Conservation (phyloP, 2,888 invertebrate genomes). For the Chymomyza caudatula region DNA sequence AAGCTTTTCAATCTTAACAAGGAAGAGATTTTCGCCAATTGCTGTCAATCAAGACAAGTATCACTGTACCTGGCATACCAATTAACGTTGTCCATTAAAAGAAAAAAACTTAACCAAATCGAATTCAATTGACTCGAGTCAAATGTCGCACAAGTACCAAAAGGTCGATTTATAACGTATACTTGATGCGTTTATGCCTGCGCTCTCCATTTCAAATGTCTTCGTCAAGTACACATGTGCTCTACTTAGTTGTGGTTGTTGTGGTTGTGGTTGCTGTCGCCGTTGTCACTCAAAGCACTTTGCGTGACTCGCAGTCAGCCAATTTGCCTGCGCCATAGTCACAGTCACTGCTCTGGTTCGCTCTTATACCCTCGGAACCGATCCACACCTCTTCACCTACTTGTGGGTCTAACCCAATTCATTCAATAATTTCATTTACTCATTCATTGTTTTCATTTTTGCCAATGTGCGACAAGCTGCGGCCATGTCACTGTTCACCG, state of each 20-base stretch:
- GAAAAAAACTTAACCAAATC: constrained; percentile 57
- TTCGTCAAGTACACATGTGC: constrained; percentile 36
- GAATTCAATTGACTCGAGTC: constrained; percentile 66
- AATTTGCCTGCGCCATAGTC: background rate
- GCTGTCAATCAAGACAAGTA: background rate
- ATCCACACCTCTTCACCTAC: background rate
- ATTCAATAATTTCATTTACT: constrained; percentile 64
- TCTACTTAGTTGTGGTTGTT: constrained; percentile 22
- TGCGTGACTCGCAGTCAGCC: constrained; percentile 44
- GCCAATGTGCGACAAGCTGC: background rate
- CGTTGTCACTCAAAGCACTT: constrained; percentile 49
- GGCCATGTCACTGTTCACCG: background rate
- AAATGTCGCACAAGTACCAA: constrained; percentile 57
- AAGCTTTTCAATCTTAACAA: background rate
- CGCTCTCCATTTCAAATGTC: constrained; percentile 16
- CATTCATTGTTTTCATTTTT: constrained; percentile 53
- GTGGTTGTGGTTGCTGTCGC: background rate
- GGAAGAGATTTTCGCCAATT: background rate
- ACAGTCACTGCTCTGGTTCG: too few relatives aligned
- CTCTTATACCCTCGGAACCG: too few relatives aligned
- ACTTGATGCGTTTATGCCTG: background rate
- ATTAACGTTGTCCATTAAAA: background rate
- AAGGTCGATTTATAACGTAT: constrained; percentile 20
- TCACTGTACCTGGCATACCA: background rate
- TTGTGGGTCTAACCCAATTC: constrained; percentile 48